These are phyloP conservation scores for Dendronephthya gigantea DNA, from an alignment of 64 coral and sea anemone genomes.

Conservation along the genomic window DNA sequence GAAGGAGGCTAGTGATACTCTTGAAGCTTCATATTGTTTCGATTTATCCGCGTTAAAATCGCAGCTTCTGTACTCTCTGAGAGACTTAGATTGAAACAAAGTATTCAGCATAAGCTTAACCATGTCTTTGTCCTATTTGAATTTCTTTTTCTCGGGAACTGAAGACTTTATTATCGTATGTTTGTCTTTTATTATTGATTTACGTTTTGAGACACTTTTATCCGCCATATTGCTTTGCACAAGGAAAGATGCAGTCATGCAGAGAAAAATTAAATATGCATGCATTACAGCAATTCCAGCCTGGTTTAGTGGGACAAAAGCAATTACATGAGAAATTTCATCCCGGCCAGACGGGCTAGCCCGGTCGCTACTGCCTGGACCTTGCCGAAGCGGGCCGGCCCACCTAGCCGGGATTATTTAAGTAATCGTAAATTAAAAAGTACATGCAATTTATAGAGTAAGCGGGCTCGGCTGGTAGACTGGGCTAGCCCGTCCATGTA, in stretches of 20 bases:
- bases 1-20: not conserved
- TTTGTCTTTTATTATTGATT: not conserved
- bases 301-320: not conserved
- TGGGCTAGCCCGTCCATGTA: not conserved
- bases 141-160: not conserved
- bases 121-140: not conserved
- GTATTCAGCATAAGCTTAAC: not conserved
- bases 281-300: not conserved
- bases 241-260: not conserved
- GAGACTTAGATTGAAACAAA: not conserved
- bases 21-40: not conserved
- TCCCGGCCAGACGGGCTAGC: not conserved
- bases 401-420: not conserved
- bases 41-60: not conserved
- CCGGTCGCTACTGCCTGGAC: too few relatives aligned
- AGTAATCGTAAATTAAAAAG: not conserved
- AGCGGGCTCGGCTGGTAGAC: not conserved
- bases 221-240: not conserved
- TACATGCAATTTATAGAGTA: not conserved
- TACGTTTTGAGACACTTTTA: not conserved
- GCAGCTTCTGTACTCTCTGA: not conserved
- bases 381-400: not conserved
- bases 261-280: not conserved
- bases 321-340: not conserved
- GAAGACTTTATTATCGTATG: not conserved